Evolutionary conservation across 2,888 invertebrate genomes (phyloP).

Genomic region (Cheilosia scutellata): DNA sequence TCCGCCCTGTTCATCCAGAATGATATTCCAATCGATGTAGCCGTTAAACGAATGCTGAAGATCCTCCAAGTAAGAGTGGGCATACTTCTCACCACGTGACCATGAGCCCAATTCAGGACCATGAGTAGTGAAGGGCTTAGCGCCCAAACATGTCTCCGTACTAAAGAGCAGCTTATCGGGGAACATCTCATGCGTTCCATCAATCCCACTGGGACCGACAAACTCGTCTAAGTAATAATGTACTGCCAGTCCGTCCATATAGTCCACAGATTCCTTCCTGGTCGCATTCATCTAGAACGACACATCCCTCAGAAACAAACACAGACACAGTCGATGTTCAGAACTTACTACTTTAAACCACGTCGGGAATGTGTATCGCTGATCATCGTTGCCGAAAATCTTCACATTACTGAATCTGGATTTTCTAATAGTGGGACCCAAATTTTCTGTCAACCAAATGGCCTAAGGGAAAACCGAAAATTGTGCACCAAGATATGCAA

Average conservation of each 20-base stretch:
- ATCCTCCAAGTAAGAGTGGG: constrained; percentile 88
- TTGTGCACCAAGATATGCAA: not conserved
- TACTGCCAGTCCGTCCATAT: constrained; percentile 90
- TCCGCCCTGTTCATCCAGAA: constrained; percentile 89
- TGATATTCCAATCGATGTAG: constrained; percentile 97
- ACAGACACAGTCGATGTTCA: no score
- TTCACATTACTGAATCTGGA: constrained; percentile 86
- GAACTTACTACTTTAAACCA: constrained; percentile 87
- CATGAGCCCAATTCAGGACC: constrained; percentile 90
- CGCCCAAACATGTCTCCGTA: constrained; percentile 91
- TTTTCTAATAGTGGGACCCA: constrained; percentile 90
- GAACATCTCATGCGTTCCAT: constrained; percentile 86
- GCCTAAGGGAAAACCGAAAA: constrained; percentile 84
- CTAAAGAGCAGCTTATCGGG: constrained; percentile 90
- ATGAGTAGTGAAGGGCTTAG: constrained; percentile 85
- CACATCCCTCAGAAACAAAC: not conserved
- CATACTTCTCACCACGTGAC: constrained; percentile 88
- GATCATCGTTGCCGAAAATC: constrained; percentile 91
- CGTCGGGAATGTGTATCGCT: constrained; percentile 87
- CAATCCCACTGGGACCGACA: constrained; percentile 86
- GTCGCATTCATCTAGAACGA: constrained; percentile 85
- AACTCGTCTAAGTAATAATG: constrained; percentile 93
- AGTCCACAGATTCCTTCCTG: constrained; percentile 85
- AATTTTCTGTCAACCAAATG: constrained; percentile 88
- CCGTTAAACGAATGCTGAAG: constrained; percentile 90